phyloP scores from a whole-genome alignment of 2,113 vertebrate genomes.

The Saimiri boliviensis region DNA sequence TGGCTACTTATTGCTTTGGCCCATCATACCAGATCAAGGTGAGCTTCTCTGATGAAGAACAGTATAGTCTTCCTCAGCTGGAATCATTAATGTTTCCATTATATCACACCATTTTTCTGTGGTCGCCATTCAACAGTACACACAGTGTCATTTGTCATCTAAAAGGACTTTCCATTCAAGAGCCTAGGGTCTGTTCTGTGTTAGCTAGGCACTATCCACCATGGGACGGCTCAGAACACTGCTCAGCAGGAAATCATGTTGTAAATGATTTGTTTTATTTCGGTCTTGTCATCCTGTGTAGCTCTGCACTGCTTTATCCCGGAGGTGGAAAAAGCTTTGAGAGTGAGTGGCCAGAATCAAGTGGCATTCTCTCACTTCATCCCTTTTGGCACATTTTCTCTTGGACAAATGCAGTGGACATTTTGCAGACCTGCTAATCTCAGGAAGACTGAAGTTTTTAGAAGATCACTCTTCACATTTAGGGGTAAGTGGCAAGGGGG shows the following conservation, averaged over 20 bases:
- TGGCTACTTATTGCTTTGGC: conserved; percentile 34
- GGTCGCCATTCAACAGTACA: conserved; percentile 44
- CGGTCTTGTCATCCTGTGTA: conserved; percentile 65
- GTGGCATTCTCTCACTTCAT: conserved; percentile 61
- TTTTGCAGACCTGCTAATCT: conserved; percentile 77
- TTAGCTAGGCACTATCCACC: conserved; percentile 65
- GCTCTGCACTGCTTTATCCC: conserved; percentile 73
- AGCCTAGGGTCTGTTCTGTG: conserved; percentile 72
- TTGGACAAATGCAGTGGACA: conserved; percentile 62
- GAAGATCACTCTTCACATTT: conserved; percentile 45
- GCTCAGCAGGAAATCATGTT: conserved; percentile 56
- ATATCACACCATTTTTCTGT: conserved; percentile 47
- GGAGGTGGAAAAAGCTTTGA: conserved; percentile 45
- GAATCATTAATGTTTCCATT: conserved; percentile 2
- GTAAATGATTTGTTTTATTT: conserved; percentile 73
- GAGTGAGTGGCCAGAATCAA: conserved; percentile 69
- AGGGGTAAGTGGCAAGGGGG: conserved; percentile 65
- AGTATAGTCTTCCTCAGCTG: conserved; percentile 68
- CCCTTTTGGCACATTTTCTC: conserved; percentile 62
- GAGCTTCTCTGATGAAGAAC: conserved; percentile 72
- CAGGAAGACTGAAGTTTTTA: conserved; percentile 70
- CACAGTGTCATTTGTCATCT: conserved; percentile 63
- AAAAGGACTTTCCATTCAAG: conserved; percentile 67
- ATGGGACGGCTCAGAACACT: conserved; percentile 52
- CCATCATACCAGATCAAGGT: conserved; percentile 61